Conservation (phyloP, 2,797 vertebrate genomes). For the Coregonus suidteri region DNA sequence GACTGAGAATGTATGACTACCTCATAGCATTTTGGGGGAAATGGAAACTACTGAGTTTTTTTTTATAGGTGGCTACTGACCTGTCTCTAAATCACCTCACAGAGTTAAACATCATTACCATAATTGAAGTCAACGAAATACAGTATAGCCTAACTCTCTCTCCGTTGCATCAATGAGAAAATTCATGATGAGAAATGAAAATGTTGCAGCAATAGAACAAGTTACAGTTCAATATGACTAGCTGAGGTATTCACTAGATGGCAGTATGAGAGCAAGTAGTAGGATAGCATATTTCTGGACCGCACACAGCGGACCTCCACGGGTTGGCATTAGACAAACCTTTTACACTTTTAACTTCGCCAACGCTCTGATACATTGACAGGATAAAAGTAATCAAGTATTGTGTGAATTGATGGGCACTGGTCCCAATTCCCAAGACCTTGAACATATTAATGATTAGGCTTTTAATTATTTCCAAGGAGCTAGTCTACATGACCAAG, state of each 20-base stretch:
- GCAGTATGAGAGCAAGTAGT: slow-evolving; percentile 46
- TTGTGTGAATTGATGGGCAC: background rate
- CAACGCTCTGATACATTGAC: background rate
- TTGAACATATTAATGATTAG: background rate
- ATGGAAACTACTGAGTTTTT: background rate
- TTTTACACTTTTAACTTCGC: background rate
- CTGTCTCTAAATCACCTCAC: no score
- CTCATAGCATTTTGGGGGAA: background rate
- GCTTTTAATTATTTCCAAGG: background rate
- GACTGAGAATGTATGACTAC: slow-evolving; percentile 26
- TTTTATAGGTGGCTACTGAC: background rate
- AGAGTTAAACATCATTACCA: no score
- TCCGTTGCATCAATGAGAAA: no score
- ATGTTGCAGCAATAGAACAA: background rate
- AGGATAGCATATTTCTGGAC: background rate
- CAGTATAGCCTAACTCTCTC: background rate
- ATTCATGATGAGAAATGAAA: background rate
- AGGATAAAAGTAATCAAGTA: background rate
- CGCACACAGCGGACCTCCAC: background rate
- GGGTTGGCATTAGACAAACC: background rate
- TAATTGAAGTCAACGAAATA: background rate
- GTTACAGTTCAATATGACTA: background rate
- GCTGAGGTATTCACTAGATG: slow-evolving; percentile 52
- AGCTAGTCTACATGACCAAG: background rate
- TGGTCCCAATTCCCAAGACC: background rate